Base-by-base conservation (phyloP, 2,888 invertebrate species). In the Andrena dorsata region DNA sequence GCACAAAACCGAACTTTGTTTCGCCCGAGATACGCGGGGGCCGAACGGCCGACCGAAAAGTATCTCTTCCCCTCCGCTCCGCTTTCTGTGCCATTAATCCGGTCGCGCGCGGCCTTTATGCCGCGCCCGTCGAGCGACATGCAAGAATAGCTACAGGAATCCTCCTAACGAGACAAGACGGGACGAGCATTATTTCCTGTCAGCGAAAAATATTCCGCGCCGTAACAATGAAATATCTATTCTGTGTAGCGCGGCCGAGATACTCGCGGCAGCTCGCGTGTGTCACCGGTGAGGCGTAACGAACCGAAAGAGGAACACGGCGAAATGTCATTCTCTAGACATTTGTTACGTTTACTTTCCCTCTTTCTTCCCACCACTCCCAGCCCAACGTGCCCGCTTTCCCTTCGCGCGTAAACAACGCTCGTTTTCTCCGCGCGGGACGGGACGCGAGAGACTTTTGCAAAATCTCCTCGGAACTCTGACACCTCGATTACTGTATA, bases 131-230 rank as follows among this genome's bases (percentile, higher is more conserved):
- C 68, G 73, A 58, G 23, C 49, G 75, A 69, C 61, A 53, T 53
- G 68, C 76, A 63, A 81, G 72, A 76, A 74, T 74, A 49, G 70
- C 53, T 74, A 70, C 60, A 73, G 61, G 72, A 76, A 80, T 79
- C 49, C 41, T 63, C 66, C 76, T 76, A 83, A 83, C 81, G 81
- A 77, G 81, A 81, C 76, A 81, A 83, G 73, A 53, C 69, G 53
- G 41, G 64, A 51, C 77, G 41, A 74, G 75, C 83, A 78, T 81
- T 83, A 82, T 77, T 83, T 82, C 75, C 81, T 69, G 83, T 66
- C 82, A 47, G 77, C 75, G 83, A 83, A 82, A 77, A 83, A 82
- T 83, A 83, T 82, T 72, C 74, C 74, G 47, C 26, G 23, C 47
- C 53, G 64, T 77, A 83, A 82, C 76, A 83, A 83, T 83, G 77